A percentile compares a stretch with the other conserved stretches of the same genome.
These are phyloP conservation scores for Machimus atricapillus DNA, from an alignment of 2,888 invertebrate genomes.

Conservation along the genomic window DNA sequence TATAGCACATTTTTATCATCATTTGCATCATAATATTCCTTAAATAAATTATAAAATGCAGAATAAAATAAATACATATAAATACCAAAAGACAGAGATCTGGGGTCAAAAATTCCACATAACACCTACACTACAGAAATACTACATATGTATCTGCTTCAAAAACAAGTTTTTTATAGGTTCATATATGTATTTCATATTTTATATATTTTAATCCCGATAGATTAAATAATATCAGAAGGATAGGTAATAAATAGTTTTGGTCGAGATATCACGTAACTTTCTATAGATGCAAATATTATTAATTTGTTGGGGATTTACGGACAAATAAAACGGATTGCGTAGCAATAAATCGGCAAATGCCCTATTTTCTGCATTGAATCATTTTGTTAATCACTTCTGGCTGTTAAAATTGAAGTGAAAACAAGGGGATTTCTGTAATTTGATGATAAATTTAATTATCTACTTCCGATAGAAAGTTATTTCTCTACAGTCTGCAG, in stretches of 20 bases:
- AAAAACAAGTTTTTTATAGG: neutral
- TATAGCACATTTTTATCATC: too few species aligned
- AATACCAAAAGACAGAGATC: too few species aligned
- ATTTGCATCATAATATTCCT: too few species aligned
- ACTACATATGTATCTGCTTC: neutral
- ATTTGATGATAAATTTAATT: neutral
- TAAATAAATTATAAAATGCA: too few species aligned
- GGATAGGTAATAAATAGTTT: neutral
- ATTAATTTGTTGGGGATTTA: neutral
- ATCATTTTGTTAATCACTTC: neutral
- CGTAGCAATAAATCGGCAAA: neutral
- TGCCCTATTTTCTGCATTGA: neutral
- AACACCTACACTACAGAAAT: neutral
- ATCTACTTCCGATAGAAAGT: neutral
- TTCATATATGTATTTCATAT: neutral
- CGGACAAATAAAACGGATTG: neutral
- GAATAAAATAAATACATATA: too few species aligned
- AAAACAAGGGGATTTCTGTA: neutral
- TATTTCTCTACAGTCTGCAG: neutral
- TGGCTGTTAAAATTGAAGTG: neutral
- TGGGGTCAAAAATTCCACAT: too few species aligned
- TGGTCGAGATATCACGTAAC: neutral
- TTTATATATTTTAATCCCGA: neutral
- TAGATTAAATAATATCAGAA: neutral
- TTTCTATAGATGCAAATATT: neutral